Conservation (phyloP, 2,888 invertebrate species). For the Napeogenes inachia region DNA sequence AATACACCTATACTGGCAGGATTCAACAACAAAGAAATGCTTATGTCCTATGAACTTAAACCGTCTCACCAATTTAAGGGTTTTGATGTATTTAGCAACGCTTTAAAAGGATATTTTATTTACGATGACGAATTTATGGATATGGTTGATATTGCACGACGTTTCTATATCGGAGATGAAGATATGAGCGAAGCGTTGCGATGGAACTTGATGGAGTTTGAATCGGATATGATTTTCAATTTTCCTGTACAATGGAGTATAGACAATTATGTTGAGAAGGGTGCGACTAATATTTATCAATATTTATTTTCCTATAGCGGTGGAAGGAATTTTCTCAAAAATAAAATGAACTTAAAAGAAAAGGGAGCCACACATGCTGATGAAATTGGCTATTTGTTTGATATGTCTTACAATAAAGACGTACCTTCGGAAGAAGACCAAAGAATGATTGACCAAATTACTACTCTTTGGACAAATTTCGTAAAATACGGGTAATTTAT, state of each 20-base stretch:
- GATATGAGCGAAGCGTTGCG: constrained; percentile 23
- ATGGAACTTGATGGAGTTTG: constrained; percentile 33
- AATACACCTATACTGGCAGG: constrained; percentile 47
- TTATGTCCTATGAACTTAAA: constrained; percentile 27
- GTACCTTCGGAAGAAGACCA: constrained; percentile 31
- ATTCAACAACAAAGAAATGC: constrained; percentile 45
- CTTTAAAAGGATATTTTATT: constrained; percentile 9
- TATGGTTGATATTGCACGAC: constrained; percentile 36
- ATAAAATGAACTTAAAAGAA: constrained; percentile 20
- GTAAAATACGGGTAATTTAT: constrained; percentile 39
- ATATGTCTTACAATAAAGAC: constrained; percentile 25
- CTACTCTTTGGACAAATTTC: constrained; percentile 42
- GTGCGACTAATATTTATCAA: constrained; percentile 36
- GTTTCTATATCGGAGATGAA: constrained; percentile 51
- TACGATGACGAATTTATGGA: constrained; percentile 18
- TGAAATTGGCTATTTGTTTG: constrained; percentile 46
- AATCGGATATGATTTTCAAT: constrained; percentile 39
- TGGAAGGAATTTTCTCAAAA: constrained; percentile 33
- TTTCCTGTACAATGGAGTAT: constrained; percentile 39
- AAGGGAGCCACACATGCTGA: constrained; percentile 41
- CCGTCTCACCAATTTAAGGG: constrained; percentile 31
- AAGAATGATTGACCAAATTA: constrained; percentile 40
- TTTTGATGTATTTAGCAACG: constrained; percentile 8
- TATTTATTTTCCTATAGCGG: constrained; percentile 44
- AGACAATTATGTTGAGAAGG: constrained; percentile 30